Evolutionary conservation across 2,888 invertebrate genomes (phyloP).

Genomic region (Tetropium fuscum): DNA sequence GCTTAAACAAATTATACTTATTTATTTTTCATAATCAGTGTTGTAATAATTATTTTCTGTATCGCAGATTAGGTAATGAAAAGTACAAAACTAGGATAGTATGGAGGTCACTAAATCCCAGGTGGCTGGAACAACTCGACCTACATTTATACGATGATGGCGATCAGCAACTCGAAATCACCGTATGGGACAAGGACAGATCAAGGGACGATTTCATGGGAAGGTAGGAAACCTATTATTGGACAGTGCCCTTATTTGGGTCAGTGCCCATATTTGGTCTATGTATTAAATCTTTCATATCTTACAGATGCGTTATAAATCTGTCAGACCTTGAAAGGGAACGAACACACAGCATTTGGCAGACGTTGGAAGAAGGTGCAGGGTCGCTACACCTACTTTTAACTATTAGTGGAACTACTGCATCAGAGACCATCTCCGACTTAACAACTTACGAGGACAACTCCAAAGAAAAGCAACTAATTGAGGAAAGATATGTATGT

Average conservation of each 20-base stretch:
- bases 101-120: constrained; percentile 87
- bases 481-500: constrained; percentile 75
- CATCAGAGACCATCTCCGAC: constrained; percentile 93
- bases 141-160: constrained; percentile 95
- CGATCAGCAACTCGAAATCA: constrained; percentile 91
- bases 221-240: constrained; percentile 72
- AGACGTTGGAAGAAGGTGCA: constrained; percentile 89
- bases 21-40: too few relatives aligned
- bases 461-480: constrained; percentile 74
- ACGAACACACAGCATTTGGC: constrained; percentile 91
- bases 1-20: too few relatives aligned
- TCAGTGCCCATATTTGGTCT: background rate
- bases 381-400: constrained; percentile 88
- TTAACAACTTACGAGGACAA: constrained; percentile 87
- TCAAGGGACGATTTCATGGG: constrained; percentile 91
- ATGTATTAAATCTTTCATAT: too few relatives aligned
- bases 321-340: constrained; percentile 87
- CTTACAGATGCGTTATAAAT: constrained; percentile 87
- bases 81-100: constrained; percentile 96
- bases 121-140: constrained; percentile 98
- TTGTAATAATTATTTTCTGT: too few relatives aligned
- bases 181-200: constrained; percentile 90
- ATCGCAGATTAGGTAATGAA: constrained; percentile 90
- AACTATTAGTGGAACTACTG: constrained; percentile 95
- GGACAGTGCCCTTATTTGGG: background rate